Evolutionary conservation across 2,888 invertebrate genomes (phyloP), one percentile per base, ranked within the genome.

Genomic region (Phragmatobia fuliginosa): DNA sequence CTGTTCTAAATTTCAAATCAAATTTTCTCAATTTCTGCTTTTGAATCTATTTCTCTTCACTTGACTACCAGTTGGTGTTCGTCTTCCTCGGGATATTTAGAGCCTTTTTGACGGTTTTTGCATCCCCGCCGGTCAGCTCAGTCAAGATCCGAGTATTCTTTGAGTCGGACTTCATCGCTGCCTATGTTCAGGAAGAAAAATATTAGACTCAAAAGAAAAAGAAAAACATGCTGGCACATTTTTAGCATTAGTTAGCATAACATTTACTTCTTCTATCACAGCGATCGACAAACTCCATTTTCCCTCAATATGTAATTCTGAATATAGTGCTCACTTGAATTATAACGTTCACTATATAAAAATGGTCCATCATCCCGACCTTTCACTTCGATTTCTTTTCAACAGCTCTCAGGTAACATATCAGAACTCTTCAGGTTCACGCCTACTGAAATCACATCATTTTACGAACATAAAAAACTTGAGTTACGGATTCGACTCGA

Each of bases 381-480:
- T 70, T 70, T 75, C 68, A 62, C 70, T 66, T 74, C 74, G 66
- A 80, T 77, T 78, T 69, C 70, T 66, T 66, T 66, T 62, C 45
- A 75, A 81, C 78, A 73, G 75, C 74, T 73, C 71, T 74, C 74
- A 75, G 79, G 73, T 75, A 81, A 77, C 75, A 81, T 71, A 77
- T 81, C 73, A 76, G 72, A 75, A 78, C 73, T 73, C 80, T 74
- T 72, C 68, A 71, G 72, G 73, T 78, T 76, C 76, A 71, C 73
- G 75, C 76, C 72, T 67, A 58, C 72, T 72, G 72, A 77, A 78
- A 81, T 82, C 81, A 77, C 77, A 77, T 80, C 74, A 76, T 80
- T 81, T 73, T 73, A 72, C 72, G 70, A 76, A 73, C 31, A 62
- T 71, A 58, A 67, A 70, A 68, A 75, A 74, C 71, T 80, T 70